A percentile compares a stretch with the other conserved stretches of the same genome.
Conservation (phyloP, 2,888 invertebrate species). For the Trisateles emortualis region DNA sequence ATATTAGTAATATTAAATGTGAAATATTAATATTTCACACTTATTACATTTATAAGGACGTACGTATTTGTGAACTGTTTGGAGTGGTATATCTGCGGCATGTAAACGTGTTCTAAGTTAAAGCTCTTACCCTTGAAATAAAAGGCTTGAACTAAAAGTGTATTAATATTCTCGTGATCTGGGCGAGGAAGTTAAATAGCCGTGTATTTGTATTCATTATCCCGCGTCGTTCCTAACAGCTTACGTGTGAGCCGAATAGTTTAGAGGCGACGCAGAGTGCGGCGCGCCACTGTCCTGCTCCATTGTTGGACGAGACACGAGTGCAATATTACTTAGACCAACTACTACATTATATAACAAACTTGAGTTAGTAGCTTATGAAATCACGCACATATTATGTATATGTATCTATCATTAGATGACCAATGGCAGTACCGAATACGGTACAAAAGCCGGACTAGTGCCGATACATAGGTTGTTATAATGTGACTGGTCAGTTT, state of each 20-base stretch:
- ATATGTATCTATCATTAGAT: too few relatives aligned
- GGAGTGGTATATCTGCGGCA: slow-evolving; percentile 28
- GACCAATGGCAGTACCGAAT: too few relatives aligned
- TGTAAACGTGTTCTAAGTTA: slow-evolving; percentile 50
- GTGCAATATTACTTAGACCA: not conserved
- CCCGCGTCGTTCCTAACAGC: slow-evolving; percentile 64
- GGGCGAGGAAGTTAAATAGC: slow-evolving; percentile 79
- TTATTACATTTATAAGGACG: too few relatives aligned
- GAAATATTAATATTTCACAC: too few relatives aligned
- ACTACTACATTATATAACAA: too few relatives aligned
- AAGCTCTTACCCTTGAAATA: slow-evolving; percentile 69
- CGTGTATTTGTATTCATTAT: slow-evolving; percentile 82
- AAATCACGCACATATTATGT: not conserved
- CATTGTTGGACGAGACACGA: slow-evolving; percentile 25
- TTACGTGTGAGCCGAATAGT: slow-evolving; percentile 75
- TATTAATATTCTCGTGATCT: slow-evolving; percentile 75
- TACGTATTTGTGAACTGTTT: not conserved
- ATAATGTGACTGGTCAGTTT: slow-evolving; percentile 1
- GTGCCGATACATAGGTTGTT: too few relatives aligned
- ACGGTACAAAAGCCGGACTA: too few relatives aligned
- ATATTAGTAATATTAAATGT: too few relatives aligned
- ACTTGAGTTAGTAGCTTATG: not conserved
- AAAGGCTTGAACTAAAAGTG: slow-evolving; percentile 63
- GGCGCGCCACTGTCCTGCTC: slow-evolving; percentile 21
- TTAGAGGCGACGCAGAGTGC: slow-evolving; percentile 48